Conservation (phyloP, 2,888 invertebrate genomes). For the Drosophila algonquin region DNA sequence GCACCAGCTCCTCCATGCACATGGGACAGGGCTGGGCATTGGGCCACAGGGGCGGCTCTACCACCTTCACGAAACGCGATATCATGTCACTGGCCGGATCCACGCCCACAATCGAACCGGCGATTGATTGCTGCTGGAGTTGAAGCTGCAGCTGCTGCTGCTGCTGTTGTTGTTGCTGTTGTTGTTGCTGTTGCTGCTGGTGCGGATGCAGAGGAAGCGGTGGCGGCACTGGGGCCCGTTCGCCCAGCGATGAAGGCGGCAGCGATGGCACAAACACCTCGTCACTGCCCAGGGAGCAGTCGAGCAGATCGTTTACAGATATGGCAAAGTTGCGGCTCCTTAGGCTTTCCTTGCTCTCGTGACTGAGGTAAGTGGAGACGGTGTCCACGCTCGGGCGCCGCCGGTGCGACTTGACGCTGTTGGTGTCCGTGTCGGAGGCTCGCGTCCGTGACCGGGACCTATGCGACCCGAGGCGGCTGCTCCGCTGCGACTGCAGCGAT, state of each 20-base stretch:
- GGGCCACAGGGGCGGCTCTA: conserved; percentile 87
- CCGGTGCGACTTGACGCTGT: conserved; percentile 90
- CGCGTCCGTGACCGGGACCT: conserved; percentile 83
- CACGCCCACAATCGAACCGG: conserved; percentile 85
- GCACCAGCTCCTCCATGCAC: conserved; percentile 86
- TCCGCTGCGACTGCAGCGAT: conserved; percentile 80
- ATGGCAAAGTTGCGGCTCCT: conserved; percentile 85
- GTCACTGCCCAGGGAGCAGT: conserved; percentile 90
- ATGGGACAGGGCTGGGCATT: conserved; percentile 90
- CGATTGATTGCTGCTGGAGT: conserved; percentile 75
- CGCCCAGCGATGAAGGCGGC: conserved; percentile 78
- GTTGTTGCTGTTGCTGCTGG: conserved; percentile 61
- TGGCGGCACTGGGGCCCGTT: conserved; percentile 81
- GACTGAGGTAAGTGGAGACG: conserved; percentile 94
- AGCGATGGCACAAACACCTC: conserved; percentile 86
- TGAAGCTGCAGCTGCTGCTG: conserved; percentile 62
- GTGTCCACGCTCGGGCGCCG: conserved; percentile 94
- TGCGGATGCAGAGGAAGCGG: conserved; percentile 68
- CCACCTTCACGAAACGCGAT: conserved; percentile 89
- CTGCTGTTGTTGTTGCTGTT: conserved; percentile 53
- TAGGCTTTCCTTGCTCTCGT: conserved; percentile 90
- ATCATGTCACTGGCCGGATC: conserved; percentile 86
- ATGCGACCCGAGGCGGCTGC: conserved; percentile 81
- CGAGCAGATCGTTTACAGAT: conserved; percentile 88
- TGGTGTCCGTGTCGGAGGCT: conserved; percentile 85